A percentile compares a stretch with the other conserved stretches of the same genome.
These are phyloP conservation scores for Montifringilla adamsi DNA, from an alignment of 2,113 vertebrate species.

Conservation along the genomic window DNA sequence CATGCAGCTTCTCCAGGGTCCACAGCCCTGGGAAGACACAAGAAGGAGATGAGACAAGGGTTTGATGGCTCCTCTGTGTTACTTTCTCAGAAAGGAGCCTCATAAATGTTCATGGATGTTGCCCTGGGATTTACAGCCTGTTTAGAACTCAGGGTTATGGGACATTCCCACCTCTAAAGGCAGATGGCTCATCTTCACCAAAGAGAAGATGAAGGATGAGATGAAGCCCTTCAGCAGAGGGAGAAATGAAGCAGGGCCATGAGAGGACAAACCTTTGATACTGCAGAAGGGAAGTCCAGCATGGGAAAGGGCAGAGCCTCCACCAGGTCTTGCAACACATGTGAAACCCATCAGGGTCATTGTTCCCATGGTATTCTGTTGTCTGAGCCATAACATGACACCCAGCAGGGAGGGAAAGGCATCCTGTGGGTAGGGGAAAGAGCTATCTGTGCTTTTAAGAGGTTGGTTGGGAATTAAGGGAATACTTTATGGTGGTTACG, in stretches of 20 bases:
- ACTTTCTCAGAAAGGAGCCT: background rate
- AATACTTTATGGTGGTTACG: constrained; percentile 55
- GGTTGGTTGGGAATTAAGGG: constrained; percentile 50
- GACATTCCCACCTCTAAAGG: background rate
- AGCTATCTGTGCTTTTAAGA: constrained; percentile 46
- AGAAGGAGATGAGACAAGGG: background rate
- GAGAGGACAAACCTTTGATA: background rate
- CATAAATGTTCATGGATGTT: background rate
- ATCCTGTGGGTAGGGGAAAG: constrained; percentile 13
- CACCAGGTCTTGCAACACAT: constrained; percentile 7
- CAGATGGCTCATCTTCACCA: background rate
- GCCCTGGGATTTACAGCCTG: background rate
- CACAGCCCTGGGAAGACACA: background rate
- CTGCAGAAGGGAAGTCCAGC: background rate
- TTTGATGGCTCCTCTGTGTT: background rate
- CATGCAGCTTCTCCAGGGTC: background rate
- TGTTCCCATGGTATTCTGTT: background rate
- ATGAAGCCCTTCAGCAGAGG: background rate
- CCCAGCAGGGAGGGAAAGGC: constrained; percentile 24
- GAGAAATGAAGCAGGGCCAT: background rate
- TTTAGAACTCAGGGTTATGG: background rate
- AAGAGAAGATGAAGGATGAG: background rate
- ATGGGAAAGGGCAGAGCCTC: constrained; percentile 13
- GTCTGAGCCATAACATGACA: constrained; percentile 3
- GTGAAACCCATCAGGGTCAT: constrained; percentile 46